These are phyloP conservation scores for Pachliopta kotzebuea DNA, from an alignment of 2,888 invertebrate species.

Conservation along the genomic window DNA sequence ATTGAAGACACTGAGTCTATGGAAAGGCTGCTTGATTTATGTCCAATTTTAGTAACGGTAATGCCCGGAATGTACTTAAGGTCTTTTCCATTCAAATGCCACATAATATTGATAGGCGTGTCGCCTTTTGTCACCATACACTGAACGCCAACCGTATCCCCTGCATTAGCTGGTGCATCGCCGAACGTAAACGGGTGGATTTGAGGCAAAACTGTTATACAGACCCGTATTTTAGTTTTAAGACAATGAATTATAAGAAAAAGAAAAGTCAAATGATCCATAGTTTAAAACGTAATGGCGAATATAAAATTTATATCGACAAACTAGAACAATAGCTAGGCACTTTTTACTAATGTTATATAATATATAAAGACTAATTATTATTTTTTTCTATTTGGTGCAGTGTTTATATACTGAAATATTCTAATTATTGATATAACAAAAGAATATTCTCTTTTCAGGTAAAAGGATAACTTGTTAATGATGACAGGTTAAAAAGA, in stretches of 20 bases:
- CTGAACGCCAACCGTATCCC: conserved; percentile 79
- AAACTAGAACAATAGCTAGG: no score
- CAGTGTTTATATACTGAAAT: no score
- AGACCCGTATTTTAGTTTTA: conserved; percentile 42
- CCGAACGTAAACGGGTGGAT: conserved; percentile 87
- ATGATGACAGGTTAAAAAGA: no score
- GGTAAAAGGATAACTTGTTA: no score
- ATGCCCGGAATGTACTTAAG: conserved; percentile 76
- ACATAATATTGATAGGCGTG: conserved; percentile 85
- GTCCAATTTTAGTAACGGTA: conserved; percentile 74
- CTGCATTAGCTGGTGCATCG: conserved; percentile 85
- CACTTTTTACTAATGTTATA: no score
- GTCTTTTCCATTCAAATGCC: conserved; percentile 86
- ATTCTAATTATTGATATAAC: no score
- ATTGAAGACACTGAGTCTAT: conserved; percentile 84
- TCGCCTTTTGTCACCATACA: conserved; percentile 84
- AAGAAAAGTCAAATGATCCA: background rate
- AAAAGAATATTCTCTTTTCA: no score
- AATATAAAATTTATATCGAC: no score
- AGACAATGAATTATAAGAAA: background rate
- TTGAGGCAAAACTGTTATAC: conserved; percentile 83
- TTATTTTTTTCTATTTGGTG: no score
- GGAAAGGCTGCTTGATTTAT: conserved; percentile 83
- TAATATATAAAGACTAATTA: no score
- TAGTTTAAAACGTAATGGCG: no score